These are phyloP conservation scores for Crypturellus undulatus DNA, from an alignment of 2,113 vertebrate genomes.

Conservation along the genomic window DNA sequence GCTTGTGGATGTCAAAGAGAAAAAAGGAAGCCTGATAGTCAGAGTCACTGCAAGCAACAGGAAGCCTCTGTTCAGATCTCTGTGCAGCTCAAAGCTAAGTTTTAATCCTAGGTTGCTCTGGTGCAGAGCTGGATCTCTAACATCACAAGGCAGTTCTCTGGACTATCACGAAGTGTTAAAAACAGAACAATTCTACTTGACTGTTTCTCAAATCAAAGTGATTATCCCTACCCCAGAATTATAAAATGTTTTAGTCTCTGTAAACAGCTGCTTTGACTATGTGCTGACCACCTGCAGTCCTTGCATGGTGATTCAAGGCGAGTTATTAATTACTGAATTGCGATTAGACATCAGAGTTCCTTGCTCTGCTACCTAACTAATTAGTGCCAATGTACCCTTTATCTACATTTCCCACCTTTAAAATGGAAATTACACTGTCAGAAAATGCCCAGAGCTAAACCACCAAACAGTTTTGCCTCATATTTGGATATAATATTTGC, in stretches of 20 bases:
- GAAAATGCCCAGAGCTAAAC: background rate
- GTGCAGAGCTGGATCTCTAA: background rate
- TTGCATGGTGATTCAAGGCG: background rate
- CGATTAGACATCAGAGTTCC: background rate
- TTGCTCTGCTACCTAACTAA: background rate
- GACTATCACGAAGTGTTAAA: background rate
- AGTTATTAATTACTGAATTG: background rate
- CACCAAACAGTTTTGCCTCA: background rate
- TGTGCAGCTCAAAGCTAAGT: background rate
- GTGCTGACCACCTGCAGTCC: background rate
- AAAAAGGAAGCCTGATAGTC: background rate
- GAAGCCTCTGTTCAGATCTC: background rate
- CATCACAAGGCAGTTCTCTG: background rate
- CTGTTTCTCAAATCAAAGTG: background rate
- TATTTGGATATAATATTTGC: background rate
- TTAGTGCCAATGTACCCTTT: background rate
- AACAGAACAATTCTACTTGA: background rate
- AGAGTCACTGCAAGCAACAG: background rate
- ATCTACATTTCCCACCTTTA: background rate
- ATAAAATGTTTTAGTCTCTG: background rate
- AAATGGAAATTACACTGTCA: background rate
- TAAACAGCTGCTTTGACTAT: background rate
- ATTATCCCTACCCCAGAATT: background rate
- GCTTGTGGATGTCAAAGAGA: background rate
- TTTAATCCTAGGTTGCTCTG: background rate